phyloP scores from a whole-genome alignment of 2,888 invertebrate species.

The Griposia aprilina region DNA sequence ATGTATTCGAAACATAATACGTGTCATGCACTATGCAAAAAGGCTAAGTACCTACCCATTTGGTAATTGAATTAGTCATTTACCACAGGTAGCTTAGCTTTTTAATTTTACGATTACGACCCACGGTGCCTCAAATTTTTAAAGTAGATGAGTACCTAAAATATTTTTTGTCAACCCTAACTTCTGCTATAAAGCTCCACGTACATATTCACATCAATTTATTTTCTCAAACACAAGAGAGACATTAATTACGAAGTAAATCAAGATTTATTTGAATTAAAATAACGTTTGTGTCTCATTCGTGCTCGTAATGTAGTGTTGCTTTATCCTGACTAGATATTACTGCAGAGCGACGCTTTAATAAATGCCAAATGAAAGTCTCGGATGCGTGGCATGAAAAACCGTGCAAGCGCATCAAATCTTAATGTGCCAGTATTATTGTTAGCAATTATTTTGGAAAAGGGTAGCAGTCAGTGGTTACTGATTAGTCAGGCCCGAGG shows the following conservation, averaged over 20 bases:
- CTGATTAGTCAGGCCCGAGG: too few species aligned
- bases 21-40: too few species aligned
- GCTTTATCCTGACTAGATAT: neutral
- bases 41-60: too few species aligned
- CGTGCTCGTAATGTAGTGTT: neutral
- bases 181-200: constrained; percentile 1
- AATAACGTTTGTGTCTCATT: constrained; percentile 39
- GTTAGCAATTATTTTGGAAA: too few species aligned
- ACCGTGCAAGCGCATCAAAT: neutral
- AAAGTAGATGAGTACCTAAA: neutral
- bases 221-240: constrained; percentile 51
- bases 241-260: constrained; percentile 56
- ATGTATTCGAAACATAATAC: too few species aligned
- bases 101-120: too few species aligned
- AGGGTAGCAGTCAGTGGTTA: too few species aligned
- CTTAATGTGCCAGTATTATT: neutral
- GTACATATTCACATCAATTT: constrained; percentile 29
- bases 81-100: too few species aligned
- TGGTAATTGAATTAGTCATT: too few species aligned
- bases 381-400: neutral
- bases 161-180: constrained; percentile 42
- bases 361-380: neutral
- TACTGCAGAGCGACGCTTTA: neutral
- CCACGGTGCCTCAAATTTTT: neutral
- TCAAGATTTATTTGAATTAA: constrained; percentile 55